Conservation (phyloP, 1,140 invertebrate genomes). For the Listronotus oregonensis region DNA sequence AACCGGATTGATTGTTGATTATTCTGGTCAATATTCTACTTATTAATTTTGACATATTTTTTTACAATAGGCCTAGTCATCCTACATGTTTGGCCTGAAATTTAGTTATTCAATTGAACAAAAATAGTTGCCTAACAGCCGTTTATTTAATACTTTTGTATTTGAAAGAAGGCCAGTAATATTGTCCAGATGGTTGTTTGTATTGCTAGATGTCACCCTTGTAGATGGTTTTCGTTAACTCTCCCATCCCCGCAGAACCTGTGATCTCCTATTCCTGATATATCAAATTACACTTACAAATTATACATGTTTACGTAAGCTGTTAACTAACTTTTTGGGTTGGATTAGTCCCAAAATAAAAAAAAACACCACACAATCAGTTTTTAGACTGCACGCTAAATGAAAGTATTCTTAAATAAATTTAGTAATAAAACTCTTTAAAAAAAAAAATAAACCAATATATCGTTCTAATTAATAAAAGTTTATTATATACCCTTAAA, state of each 20-base stretch:
- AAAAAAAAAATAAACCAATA: conserved; percentile 37
- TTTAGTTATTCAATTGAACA: too few relatives aligned
- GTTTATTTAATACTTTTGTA: background rate
- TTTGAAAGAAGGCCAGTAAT: background rate
- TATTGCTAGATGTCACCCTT: background rate
- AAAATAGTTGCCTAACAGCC: conserved; percentile 3
- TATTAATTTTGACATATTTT: too few relatives aligned
- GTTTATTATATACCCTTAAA: conserved; percentile 50
- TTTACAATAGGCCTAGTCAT: too few relatives aligned
- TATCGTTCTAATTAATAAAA: conserved; percentile 50
- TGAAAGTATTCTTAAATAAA: conserved; percentile 56
- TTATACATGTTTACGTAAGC: conserved; percentile 48
- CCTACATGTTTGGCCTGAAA: too few relatives aligned
- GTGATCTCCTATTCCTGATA: conserved; percentile 57
- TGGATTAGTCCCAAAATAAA: conserved; percentile 36
- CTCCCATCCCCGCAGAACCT: conserved; percentile 48
- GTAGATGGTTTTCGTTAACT: conserved; percentile 20
- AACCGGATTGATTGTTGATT: too few relatives aligned
- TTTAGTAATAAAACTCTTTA: conserved; percentile 42
- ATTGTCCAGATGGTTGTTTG: conserved; percentile 15
- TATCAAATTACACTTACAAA: conserved; percentile 53
- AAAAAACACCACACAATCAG: conserved; percentile 57
- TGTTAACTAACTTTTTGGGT: conserved; percentile 38
- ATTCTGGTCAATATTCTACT: too few relatives aligned
- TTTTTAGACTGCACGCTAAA: conserved; percentile 56